Evolutionary conservation across 2,797 vertebrate genomes (phyloP).

Genomic region (Helarctos malayanus): DNA sequence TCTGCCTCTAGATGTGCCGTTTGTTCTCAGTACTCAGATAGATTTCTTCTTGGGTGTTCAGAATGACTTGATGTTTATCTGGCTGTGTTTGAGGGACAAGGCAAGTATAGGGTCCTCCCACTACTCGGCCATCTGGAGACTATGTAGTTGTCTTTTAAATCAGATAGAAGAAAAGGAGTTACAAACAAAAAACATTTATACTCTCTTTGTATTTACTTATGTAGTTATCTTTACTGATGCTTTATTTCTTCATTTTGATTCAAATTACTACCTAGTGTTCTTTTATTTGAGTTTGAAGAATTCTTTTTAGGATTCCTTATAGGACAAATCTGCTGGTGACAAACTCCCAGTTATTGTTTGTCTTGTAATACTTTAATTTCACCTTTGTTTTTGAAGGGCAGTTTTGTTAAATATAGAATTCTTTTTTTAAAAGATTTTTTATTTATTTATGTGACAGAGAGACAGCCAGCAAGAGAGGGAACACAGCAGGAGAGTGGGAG

Average conservation of each 20-base stretch:
- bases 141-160: not conserved
- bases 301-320: not conserved
- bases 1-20: too few relatives aligned
- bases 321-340: not conserved
- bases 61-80: too few relatives aligned
- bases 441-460: too few relatives aligned
- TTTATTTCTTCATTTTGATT: conserved; percentile 20
- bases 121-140: too few relatives aligned
- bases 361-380: not conserved
- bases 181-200: not conserved
- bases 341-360: not conserved
- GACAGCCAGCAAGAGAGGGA: too few relatives aligned
- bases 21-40: too few relatives aligned
- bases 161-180: not conserved
- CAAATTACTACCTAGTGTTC: not conserved
- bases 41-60: too few relatives aligned
- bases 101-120: too few relatives aligned
- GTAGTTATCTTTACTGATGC: not conserved
- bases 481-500: too few relatives aligned
- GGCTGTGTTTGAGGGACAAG: too few relatives aligned
- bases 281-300: conserved; percentile 41
- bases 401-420: conserved; percentile 32
- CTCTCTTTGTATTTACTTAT: not conserved
- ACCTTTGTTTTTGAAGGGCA: not conserved
- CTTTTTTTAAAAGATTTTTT: not conserved